These are phyloP conservation scores for Aspidapion aeneum DNA, from an alignment of 2,888 invertebrate genomes.

Conservation along the genomic window DNA sequence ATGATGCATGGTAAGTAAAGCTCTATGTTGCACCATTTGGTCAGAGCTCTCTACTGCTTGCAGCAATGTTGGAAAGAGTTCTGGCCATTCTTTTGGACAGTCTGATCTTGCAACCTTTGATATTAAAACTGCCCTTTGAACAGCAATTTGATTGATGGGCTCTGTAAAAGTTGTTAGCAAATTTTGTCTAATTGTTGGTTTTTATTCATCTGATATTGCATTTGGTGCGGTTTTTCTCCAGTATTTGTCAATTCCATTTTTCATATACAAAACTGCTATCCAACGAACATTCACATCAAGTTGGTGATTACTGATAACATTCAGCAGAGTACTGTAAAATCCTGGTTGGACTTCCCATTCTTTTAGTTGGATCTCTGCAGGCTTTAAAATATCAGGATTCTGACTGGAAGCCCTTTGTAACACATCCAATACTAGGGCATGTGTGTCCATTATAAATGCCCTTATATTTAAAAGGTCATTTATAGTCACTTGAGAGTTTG, in stretches of 20 bases:
- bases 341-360: constrained; percentile 90
- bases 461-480: too few species aligned
- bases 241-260: constrained; percentile 90
- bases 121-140: constrained; percentile 83
- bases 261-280: constrained; percentile 89
- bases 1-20: constrained; percentile 80
- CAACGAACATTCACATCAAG: constrained; percentile 83
- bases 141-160: constrained; percentile 81
- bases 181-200: constrained; percentile 63
- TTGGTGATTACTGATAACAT: constrained; percentile 70
- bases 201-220: constrained; percentile 78
- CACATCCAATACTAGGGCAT: constrained; percentile 66
- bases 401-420: constrained; percentile 83
- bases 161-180: constrained; percentile 66
- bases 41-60: constrained; percentile 70
- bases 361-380: constrained; percentile 80
- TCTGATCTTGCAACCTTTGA: constrained; percentile 85
- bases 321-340: constrained; percentile 82
- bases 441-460: constrained; percentile 36
- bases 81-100: constrained; percentile 83
- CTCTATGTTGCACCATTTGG: constrained; percentile 72
- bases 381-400: constrained; percentile 76
- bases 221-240: constrained; percentile 84
- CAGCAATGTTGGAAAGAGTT: constrained; percentile 75
- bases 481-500: too few species aligned